Base-by-base conservation (phyloP, 1,140 invertebrate species). In the Triops longicaudatus region DNA sequence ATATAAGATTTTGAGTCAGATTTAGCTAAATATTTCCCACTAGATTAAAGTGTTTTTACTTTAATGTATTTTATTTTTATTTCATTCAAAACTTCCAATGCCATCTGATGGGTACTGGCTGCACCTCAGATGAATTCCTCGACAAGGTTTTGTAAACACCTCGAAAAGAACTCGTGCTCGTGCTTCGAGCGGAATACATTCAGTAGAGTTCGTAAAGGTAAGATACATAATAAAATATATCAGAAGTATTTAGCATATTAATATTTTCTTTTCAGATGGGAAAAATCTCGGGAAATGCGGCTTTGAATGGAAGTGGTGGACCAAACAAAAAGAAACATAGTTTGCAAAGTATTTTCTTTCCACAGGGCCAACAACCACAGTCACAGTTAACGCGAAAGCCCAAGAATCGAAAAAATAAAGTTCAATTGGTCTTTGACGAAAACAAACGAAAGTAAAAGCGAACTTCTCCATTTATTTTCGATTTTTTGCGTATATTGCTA, bases 341-440 rank as follows among this genome's bases (percentile, higher is more conserved):
- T 17, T 22, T 63, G 50, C 50, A 63, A 63, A 63, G 50, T 22
- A 63, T 63, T 63, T 63, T 63, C 50, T 22, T 17, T 63, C 50
- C 50, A n/a, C 6, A 17, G 14, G 50, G 50, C 17, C 50, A 17
- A 63, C 50, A 63, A 63, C 50, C 50, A 63, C 50, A 63, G 50
- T 63, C 50, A 1, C 14, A 63, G 50, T n/a, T 63, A 63, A 22
- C 17, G 17, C 50, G 50, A 63, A 77, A 77, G 42, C 72, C 76
- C 2, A 73, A 73, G 26, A 77, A 77, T 43, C 14, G 76, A 11
- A 37, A 41, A 42, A 77, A 72, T 17, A 77, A 77, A 74, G 41
- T 77, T 12, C 26, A 77, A 17, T 31, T 77, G 11, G 72, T 77
- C 27, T 77, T 77, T 17, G 76, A 77, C 42, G 76, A 77, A 73